Evolutionary conservation across 2,797 vertebrate species (phyloP).

Genomic region (Benthosema pterotum): DNA sequence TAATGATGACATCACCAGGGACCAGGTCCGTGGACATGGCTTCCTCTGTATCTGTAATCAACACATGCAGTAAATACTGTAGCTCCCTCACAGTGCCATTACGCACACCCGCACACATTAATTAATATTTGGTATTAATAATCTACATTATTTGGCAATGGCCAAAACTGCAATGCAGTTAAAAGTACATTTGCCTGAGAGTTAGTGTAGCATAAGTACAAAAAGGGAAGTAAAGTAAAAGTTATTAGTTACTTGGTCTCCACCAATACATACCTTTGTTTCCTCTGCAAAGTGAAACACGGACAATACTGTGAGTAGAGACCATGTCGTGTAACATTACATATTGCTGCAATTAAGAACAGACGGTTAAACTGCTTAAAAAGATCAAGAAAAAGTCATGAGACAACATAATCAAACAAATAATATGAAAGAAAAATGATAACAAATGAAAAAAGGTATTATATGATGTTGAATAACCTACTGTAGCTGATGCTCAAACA

Average conservation of each 20-base stretch:
- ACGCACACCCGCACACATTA: too few species aligned
- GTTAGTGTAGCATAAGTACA: too few species aligned
- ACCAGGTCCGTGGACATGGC: constrained; percentile 95
- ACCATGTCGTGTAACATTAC: constrained; percentile 95
- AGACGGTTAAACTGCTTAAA: constrained; percentile 7
- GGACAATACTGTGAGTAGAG: constrained; percentile 88
- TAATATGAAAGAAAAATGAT: not conserved
- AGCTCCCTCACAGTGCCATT: not conserved
- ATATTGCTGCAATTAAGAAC: constrained; percentile 86
- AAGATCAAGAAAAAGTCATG: not conserved
- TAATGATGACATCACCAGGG: constrained; percentile 91
- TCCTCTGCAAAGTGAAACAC: constrained; percentile 88
- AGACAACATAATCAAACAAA: constrained; percentile 1
- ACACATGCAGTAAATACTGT: not conserved
- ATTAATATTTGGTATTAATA: too few species aligned
- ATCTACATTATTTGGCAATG: too few species aligned
- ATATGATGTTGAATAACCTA: too few species aligned
- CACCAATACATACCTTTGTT: constrained; percentile 78
- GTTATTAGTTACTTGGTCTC: too few species aligned
- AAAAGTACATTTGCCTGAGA: too few species aligned
- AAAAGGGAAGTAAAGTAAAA: too few species aligned
- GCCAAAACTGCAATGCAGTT: too few species aligned
- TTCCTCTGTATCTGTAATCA: constrained; percentile 85
- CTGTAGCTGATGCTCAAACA: too few species aligned
- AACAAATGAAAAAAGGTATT: not conserved